A percentile compares a stretch with the other conserved stretches of the same genome.
Conservation (phyloP, 1,140 invertebrate genomes). For the Halyomorpha halys region DNA sequence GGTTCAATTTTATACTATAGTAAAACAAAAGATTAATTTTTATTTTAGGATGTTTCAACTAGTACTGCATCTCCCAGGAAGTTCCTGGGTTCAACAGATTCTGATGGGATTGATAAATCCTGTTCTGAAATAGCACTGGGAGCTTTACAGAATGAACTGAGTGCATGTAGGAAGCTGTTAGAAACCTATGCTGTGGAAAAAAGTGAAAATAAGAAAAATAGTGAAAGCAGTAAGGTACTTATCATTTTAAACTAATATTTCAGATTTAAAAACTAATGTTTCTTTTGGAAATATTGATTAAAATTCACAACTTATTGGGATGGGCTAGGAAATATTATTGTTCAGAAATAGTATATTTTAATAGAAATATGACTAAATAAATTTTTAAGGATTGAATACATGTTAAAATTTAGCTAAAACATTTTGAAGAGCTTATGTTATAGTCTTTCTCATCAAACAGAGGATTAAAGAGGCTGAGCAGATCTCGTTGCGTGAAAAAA, state of each 20-base stretch:
- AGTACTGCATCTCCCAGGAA: constrained; percentile 5
- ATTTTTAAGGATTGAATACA: too few species aligned
- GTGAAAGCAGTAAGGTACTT: background rate
- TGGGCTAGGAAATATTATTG: too few species aligned
- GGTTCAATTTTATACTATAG: background rate
- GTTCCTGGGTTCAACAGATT: background rate
- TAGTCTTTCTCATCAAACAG: too few species aligned
- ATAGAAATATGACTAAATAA: too few species aligned
- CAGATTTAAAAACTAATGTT: background rate
- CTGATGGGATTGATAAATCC: background rate
- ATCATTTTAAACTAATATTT: background rate
- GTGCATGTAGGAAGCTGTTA: background rate
- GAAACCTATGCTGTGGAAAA: background rate
- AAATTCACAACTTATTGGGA: too few species aligned
- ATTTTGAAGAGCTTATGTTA: too few species aligned
- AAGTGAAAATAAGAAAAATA: constrained; percentile 2
- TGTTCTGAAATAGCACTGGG: background rate
- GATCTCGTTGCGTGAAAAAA: too few species aligned
- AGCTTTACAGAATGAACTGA: background rate
- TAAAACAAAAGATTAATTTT: too few species aligned
- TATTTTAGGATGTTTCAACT: constrained; percentile 10
- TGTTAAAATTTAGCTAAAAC: too few species aligned
- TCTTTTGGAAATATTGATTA: background rate
- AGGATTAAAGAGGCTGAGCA: too few species aligned
- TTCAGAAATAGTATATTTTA: too few species aligned